phyloP scores from a whole-genome alignment of 1,140 invertebrate genomes.

The Drosophila kanapiae region DNA sequence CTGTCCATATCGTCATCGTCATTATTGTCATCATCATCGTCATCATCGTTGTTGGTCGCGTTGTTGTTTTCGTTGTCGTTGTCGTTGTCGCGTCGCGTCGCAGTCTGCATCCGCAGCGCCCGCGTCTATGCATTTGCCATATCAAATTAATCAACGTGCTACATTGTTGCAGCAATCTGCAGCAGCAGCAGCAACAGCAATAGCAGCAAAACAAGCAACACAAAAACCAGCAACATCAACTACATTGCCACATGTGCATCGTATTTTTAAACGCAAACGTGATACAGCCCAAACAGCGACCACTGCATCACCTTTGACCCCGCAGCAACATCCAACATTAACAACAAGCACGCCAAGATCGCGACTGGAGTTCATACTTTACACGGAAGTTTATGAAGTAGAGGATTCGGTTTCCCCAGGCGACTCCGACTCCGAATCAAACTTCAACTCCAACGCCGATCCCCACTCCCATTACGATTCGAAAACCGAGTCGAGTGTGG shows the following conservation, averaged over 20 bases:
- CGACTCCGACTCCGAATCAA: constrained; percentile 9
- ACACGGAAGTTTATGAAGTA: constrained; percentile 67
- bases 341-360: constrained; percentile 45
- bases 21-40: constrained; percentile 24
- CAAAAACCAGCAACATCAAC: constrained; percentile 45
- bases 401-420: constrained; percentile 47
- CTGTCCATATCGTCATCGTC: constrained; percentile 16
- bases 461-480: constrained; percentile 18
- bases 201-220: constrained; percentile 40
- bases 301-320: constrained; percentile 76
- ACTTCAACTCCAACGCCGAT: constrained; percentile 7
- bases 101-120: constrained; percentile 54
- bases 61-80: constrained; percentile 19
- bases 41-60: constrained; percentile 16
- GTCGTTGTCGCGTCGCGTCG: constrained; percentile 68
- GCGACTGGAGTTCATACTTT: constrained; percentile 67
- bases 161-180: constrained; percentile 77
- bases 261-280: constrained; percentile 81
- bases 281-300: constrained; percentile 69
- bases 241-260: constrained; percentile 68
- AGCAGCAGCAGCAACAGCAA: constrained; percentile 43
- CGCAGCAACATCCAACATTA: constrained; percentile 33
- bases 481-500: constrained; percentile 18
- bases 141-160: constrained; percentile 84
- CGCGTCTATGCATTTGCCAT: constrained; percentile 80